Evolutionary conservation across 2,888 invertebrate genomes (phyloP), one percentile per base, ranked within the genome.

Genomic region (Cryptus armator): DNA sequence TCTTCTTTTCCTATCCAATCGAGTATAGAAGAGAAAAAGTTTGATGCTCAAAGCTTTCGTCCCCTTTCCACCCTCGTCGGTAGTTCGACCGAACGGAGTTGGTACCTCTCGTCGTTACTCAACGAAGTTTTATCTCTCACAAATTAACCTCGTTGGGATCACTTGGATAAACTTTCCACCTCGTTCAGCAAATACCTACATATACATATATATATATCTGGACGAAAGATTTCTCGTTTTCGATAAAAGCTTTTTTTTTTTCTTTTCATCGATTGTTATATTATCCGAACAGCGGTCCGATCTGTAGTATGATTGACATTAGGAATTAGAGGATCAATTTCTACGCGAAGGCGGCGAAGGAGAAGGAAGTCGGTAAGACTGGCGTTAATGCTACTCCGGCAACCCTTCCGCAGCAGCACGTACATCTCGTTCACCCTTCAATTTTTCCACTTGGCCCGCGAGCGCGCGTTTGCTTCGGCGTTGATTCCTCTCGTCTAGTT

Each of bases 401-500:
- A 64, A 56, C 32, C 53, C 72, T 80, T 70, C 19, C 16, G 67
- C 71, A 62, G 66, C n/a, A 32, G 43, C 62, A 62, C 78, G 79
- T 82, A 77, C 46, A 77, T 24, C 5, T 14, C 70, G 67, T 64
- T 59, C 62, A 62, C 59, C 66, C 71, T 70, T 78, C 68, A 53
- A 70, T 78, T 59, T 78, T 46, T n/a, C 66, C 68, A 37, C 37
- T 37, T 9, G 37, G 46, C 68, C 68, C 43, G n/a, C 19, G 51
- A 12, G 29, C n/a, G 16, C 14, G 44, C 37, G 68, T 76, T 71
- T 68, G 81, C 77, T 81, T 68, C 51, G 59, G 71, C 56, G 24
- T 56, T 56, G 24, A 3, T 19, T 81, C 80, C 83, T 75, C 78
- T 84, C 87, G 87, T 68, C 79, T 87, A 86, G 88, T 85, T 78